A percentile compares a stretch with the other conserved stretches of the same genome.
phyloP scores from a whole-genome alignment of 2,888 invertebrate species.

The Conus canariensis region DNA sequence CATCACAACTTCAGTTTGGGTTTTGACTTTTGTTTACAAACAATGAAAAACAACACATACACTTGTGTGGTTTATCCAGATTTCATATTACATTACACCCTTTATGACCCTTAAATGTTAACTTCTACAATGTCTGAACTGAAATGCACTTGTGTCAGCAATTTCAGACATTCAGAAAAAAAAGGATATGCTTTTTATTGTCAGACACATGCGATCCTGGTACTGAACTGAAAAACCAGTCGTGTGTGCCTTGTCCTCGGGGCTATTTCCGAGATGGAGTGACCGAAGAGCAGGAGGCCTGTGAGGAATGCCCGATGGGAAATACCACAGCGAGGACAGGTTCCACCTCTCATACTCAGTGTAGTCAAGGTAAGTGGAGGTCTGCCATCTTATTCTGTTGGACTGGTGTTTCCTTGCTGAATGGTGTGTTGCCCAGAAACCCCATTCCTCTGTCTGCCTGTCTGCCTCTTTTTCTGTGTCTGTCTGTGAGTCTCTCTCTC shows the following conservation, averaged over 20 bases:
- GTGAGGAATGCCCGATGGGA: slow-evolving; percentile 30
- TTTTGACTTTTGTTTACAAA: too few relatives aligned
- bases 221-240: slow-evolving; percentile 14
- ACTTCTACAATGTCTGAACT: too few relatives aligned
- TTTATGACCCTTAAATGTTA: too few relatives aligned
- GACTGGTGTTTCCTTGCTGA: not conserved
- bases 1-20: too few relatives aligned
- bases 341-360: not conserved
- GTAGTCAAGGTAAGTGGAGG: slow-evolving; percentile 14
- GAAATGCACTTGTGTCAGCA: too few relatives aligned
- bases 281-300: not conserved
- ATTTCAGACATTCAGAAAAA: too few relatives aligned
- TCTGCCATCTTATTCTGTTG: not conserved
- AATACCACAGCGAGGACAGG: slow-evolving; percentile 29
- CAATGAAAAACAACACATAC: too few relatives aligned
- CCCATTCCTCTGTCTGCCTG: not conserved
- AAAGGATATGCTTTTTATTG: not conserved
- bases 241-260: slow-evolving; percentile 37
- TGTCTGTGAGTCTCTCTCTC: not conserved
- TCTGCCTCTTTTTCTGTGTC: not conserved
- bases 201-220: slow-evolving; percentile 41
- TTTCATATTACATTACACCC: too few relatives aligned
- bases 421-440: too few relatives aligned
- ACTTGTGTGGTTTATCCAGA: too few relatives aligned
- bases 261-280: slow-evolving; percentile 39